Base-by-base conservation (phyloP, 2,888 invertebrate genomes). In the Ophion obscuratus region DNA sequence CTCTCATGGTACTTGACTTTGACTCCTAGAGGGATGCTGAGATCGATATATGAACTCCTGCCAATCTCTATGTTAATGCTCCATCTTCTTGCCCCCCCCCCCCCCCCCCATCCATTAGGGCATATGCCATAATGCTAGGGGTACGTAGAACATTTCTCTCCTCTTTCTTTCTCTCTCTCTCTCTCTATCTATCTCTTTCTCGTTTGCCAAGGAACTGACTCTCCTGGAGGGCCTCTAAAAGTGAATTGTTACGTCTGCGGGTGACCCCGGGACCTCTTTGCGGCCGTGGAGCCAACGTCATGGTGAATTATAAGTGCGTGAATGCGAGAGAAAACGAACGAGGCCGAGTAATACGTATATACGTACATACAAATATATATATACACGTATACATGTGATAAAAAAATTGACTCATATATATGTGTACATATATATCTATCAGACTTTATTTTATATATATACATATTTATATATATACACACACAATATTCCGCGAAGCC, bases 161-260 rank as follows among this genome's bases (percentile, higher is more conserved):
- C 67, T 67, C 59, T 44, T 44, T 24, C 47, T 68, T 53, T 68
- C 74, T 36, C 70, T 61, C 68, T 61, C 81, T 67, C 36, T 57
- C 20, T 59, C 59, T 79, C 57, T 83, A 31, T 74, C 62, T 64
- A 20, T 36, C 36, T 17, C 24, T n/a, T 36, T 20, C 70, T 70
- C 81, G 75, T 81, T 84, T 74, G 83, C 84, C 87, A 82, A 80
- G 71, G 84, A 83, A 80, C 81, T 71, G 64, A 68, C 81, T 79
- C 86, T 81, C 90, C 90, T 93, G 91, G 91, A 94, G 93, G 91
- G 92, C 91, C 93, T 92, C 93, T 94, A 93, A 94, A 94, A 94
- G 93, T 94, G 94, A 94, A 94, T 93, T 94, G 93, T 94, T 94
- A 92, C 93, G 94, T 94, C 94, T 94, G 94, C 92, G 94, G 92